Conservation (phyloP, 2,888 invertebrate species). For the Altica lythri region DNA sequence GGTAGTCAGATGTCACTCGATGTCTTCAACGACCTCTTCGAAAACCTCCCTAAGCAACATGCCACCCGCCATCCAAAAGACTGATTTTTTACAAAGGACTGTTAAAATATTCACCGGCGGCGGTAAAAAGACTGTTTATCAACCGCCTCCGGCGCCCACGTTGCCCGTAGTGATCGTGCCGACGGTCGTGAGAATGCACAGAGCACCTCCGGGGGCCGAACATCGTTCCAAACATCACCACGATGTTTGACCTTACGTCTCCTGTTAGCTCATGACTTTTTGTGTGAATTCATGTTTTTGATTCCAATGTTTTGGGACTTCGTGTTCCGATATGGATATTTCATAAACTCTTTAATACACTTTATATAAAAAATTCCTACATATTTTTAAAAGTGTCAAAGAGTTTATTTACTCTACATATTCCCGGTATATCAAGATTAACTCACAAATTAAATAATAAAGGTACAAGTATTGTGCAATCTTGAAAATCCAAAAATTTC, state of each 20-base stretch:
- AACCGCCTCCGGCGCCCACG: constrained; percentile 49
- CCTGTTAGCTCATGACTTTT: constrained; percentile 54
- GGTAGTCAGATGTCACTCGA: constrained; percentile 57
- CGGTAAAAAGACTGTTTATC: constrained; percentile 43
- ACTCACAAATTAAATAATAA: too few species aligned
- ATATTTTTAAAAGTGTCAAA: too few species aligned
- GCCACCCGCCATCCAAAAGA: constrained; percentile 52
- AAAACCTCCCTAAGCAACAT: constrained; percentile 33
- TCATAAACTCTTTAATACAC: too few species aligned
- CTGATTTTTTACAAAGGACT: constrained; percentile 60
- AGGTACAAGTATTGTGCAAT: too few species aligned
- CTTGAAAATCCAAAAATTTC: too few species aligned
- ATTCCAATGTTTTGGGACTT: constrained; percentile 45
- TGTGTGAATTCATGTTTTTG: constrained; percentile 46
- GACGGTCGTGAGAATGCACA: constrained; percentile 44
- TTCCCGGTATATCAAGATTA: too few species aligned
- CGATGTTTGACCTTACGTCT: constrained; percentile 56
- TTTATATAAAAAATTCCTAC: too few species aligned
- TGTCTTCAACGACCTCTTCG: constrained; percentile 51
- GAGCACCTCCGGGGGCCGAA: constrained; percentile 34
- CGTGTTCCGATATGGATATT: too few species aligned
- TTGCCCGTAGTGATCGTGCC: constrained; percentile 56
- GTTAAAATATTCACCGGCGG: constrained; percentile 58
- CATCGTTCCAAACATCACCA: constrained; percentile 45
- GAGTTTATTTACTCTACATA: too few species aligned